Conservation (phyloP, 2,888 invertebrate genomes). For the Alloplasta piceator region DNA sequence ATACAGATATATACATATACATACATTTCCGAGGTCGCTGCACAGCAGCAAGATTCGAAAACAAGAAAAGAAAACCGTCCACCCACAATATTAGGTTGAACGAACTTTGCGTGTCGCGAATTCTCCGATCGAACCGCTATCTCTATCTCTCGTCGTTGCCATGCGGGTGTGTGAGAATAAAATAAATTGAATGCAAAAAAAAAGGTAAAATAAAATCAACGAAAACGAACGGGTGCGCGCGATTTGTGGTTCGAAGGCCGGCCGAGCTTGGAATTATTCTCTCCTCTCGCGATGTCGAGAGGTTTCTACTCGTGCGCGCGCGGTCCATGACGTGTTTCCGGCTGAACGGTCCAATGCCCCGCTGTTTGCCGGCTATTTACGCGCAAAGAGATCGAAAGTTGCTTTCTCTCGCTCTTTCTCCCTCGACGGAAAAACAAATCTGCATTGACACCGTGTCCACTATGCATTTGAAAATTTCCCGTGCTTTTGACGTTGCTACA, state of each 20-base stretch:
- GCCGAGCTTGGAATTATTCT: too few relatives aligned
- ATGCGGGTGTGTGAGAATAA: constrained; percentile 11
- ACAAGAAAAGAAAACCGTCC: not conserved
- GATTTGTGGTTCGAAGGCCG: too few relatives aligned
- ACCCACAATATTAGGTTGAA: constrained; percentile 15
- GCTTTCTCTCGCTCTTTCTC: constrained; percentile 28
- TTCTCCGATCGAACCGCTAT: constrained; percentile 23
- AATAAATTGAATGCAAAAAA: constrained; percentile 37
- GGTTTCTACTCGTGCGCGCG: constrained; percentile 62
- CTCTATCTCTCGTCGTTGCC: constrained; percentile 34
- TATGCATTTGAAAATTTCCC: constrained; percentile 32
- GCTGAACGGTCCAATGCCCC: constrained; percentile 74
- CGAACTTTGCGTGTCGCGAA: constrained; percentile 10
- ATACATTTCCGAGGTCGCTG: not conserved
- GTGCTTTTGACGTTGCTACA: constrained; percentile 34
- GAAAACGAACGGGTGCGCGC: constrained; percentile 42
- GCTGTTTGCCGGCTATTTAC: constrained; percentile 76
- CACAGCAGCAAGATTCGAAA: not conserved
- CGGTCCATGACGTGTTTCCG: constrained; percentile 76
- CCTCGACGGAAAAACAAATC: constrained; percentile 14
- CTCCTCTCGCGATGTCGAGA: constrained; percentile 49
- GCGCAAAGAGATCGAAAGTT: constrained; percentile 61
- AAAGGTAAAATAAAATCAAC: constrained; percentile 15
- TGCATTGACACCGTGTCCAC: constrained; percentile 29
- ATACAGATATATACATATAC: not conserved